phyloP scores from a whole-genome alignment of 2,113 vertebrate genomes.

The Pandion haliaetus region DNA sequence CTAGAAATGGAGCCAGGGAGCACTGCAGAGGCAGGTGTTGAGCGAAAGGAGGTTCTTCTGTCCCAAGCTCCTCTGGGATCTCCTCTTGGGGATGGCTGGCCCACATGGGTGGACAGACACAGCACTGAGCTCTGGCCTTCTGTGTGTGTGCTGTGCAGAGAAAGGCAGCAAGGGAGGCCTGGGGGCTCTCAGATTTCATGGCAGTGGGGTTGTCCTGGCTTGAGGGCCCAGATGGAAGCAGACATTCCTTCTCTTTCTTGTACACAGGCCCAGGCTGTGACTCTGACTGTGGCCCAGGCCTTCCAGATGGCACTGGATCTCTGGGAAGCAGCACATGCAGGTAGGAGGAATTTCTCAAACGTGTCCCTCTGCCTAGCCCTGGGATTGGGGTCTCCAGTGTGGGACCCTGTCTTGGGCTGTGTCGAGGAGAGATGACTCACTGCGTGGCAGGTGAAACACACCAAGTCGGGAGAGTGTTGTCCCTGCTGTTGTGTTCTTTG shows the following conservation, averaged over 20 bases:
- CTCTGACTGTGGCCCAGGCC: slow-evolving; percentile 89
- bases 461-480: neutral
- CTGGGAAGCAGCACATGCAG: slow-evolving; percentile 86
- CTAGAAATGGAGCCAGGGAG: neutral
- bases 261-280: slow-evolving; percentile 87
- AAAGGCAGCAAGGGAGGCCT: neutral
- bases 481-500: neutral
- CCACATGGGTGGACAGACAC: neutral
- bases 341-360: slow-evolving; percentile 57
- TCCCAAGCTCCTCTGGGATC: neutral
- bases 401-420: neutral
- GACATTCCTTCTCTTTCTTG: neutral
- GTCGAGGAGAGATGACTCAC: neutral
- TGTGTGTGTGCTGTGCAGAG: neutral
- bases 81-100: neutral
- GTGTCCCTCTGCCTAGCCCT: neutral
- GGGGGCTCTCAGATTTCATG: neutral
- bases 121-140: neutral
- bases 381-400: neutral
- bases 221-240: neutral
- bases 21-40: neutral
- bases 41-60: neutral
- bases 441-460: neutral
- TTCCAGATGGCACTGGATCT: slow-evolving; percentile 90
- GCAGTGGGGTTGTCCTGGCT: neutral